Conservation (phyloP, 2,888 invertebrate genomes). For the Morinoia aosen region DNA sequence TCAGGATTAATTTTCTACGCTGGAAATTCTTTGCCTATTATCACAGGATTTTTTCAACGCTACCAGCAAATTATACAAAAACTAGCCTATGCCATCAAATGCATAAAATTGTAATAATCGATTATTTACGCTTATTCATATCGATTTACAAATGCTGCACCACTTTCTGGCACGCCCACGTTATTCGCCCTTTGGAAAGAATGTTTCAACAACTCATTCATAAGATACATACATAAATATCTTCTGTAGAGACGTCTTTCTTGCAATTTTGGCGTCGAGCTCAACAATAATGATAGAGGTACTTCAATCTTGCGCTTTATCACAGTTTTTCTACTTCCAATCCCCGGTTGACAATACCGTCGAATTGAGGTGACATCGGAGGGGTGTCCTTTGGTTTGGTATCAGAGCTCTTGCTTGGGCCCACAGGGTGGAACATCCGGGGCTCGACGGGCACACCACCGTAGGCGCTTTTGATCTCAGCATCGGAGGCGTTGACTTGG, state of each 20-base stretch:
- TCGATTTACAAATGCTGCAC: neutral
- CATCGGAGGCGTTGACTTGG: neutral
- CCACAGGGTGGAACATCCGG: neutral
- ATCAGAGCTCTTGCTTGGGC: neutral
- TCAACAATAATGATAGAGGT: neutral
- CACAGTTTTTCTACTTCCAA: constrained; percentile 40
- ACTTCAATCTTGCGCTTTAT: neutral
- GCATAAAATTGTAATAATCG: neutral
- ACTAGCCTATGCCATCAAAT: neutral
- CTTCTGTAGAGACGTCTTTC: neutral
- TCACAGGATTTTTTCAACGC: neutral
- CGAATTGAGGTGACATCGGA: constrained; percentile 5
- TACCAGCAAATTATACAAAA: neutral
- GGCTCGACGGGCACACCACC: neutral
- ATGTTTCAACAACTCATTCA: neutral
- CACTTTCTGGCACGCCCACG: neutral
- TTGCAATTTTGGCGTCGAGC: neutral
- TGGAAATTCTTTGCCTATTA: neutral
- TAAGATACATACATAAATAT: neutral
- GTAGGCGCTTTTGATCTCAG: neutral
- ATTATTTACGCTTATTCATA: neutral
- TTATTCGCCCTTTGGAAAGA: neutral
- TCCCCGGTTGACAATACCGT: constrained; percentile 25
- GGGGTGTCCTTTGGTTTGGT: neutral
- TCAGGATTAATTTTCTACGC: neutral